A percentile compares a stretch with the other conserved stretches of the same genome.
These are phyloP conservation scores for Hypotaenidia okinawae DNA, from an alignment of 2,797 vertebrate genomes.

Conservation along the genomic window DNA sequence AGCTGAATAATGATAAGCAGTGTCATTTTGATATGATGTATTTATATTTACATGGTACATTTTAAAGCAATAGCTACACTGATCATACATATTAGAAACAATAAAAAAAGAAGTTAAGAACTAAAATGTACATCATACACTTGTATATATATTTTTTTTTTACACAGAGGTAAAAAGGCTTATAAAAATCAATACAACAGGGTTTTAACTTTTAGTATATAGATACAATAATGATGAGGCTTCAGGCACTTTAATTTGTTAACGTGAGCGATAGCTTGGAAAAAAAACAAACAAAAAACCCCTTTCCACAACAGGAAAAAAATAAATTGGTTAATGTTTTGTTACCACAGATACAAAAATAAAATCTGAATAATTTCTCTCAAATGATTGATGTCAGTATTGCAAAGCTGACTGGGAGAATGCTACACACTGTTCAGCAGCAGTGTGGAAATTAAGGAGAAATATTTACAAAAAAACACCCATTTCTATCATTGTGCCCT, in stretches of 20 bases:
- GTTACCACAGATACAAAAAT: constrained; percentile 87
- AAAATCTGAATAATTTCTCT: constrained; percentile 83
- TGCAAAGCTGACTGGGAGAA: constrained; percentile 81
- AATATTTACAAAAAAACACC: constrained; percentile 78
- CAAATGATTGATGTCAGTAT: constrained; percentile 81
- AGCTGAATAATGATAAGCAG: neutral
- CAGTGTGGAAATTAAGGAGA: constrained; percentile 76
- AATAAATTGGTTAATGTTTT: constrained; percentile 81
- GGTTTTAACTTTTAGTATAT: constrained; percentile 87
- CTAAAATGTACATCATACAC: constrained; percentile 99
- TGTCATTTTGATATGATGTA: constrained; percentile 83
- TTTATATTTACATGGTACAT: constrained; percentile 92
- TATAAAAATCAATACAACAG: constrained; percentile 93
- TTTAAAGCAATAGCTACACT: constrained; percentile 91
- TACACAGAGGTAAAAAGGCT: constrained; percentile 98
- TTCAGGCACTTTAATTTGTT: constrained; percentile 96
- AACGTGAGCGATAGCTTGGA: constrained; percentile 85
- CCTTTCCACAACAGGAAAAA: constrained; percentile 74
- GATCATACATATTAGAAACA: constrained; percentile 96
- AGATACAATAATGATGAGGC: constrained; percentile 86
- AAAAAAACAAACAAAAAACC: constrained; percentile 24
- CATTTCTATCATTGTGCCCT: constrained; percentile 75
- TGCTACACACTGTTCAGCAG: constrained; percentile 72
- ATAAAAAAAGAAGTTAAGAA: constrained; percentile 94
- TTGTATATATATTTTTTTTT: constrained; percentile 92